Conservation (phyloP, 2,113 vertebrate species). For the Nibea albiflora region DNA sequence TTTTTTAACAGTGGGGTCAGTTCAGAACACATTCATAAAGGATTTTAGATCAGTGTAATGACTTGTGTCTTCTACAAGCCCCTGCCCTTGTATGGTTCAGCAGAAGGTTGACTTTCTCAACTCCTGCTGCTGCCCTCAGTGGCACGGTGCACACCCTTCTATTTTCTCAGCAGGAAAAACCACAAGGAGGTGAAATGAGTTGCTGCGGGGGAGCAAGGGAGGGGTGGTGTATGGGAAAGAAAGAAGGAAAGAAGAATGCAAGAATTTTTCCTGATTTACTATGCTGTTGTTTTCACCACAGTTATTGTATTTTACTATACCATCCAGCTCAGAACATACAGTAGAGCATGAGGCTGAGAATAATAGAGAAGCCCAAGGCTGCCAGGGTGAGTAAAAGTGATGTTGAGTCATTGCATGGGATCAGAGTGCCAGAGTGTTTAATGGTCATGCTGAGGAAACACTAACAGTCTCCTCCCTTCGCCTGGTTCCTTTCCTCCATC, state of each 20-base stretch:
- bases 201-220: neutral
- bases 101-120: conserved; percentile 33
- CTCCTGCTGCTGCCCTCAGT: conserved; percentile 58
- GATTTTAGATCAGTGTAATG: conserved; percentile 30
- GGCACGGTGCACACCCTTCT: conserved; percentile 44
- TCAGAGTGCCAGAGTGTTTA: conserved; percentile 58
- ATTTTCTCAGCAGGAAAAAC: conserved; percentile 63
- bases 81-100: conserved; percentile 24
- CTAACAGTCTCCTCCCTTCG: conserved; percentile 34
- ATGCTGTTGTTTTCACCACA: conserved; percentile 26
- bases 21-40: conserved; percentile 16
- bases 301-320: conserved; percentile 29
- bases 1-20: conserved; percentile 10
- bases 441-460: conserved; percentile 49
- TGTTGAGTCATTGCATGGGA: conserved; percentile 67
- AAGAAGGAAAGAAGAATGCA: neutral
- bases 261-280: conserved; percentile 1
- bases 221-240: neutral
- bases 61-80: conserved; percentile 7
- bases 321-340: conserved; percentile 26
- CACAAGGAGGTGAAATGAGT: conserved; percentile 37
- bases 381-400: conserved; percentile 60
- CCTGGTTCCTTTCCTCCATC: neutral
- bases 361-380: conserved; percentile 46
- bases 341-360: conserved; percentile 21